These are phyloP conservation scores for Oreonectes daqikongensis DNA, from an alignment of 2,797 vertebrate genomes.

Conservation along the genomic window DNA sequence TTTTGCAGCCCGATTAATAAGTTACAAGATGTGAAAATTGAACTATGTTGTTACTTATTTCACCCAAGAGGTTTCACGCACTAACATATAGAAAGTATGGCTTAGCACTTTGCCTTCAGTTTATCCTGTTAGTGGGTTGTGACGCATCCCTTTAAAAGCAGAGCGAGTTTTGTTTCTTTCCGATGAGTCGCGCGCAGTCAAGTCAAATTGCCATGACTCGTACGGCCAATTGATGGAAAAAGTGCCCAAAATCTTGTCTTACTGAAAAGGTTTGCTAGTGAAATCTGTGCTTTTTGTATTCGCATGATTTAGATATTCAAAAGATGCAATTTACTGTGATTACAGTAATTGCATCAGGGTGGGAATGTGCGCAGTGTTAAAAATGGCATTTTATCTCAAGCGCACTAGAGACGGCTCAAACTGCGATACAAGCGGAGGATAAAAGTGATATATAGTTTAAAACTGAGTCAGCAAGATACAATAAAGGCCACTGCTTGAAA, in stretches of 20 bases:
- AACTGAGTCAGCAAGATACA: slow-evolving; percentile 35
- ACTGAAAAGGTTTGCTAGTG: slow-evolving; percentile 35
- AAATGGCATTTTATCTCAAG: slow-evolving; percentile 28
- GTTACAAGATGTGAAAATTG: not conserved
- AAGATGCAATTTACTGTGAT: slow-evolving; percentile 32
- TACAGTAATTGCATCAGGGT: slow-evolving; percentile 33
- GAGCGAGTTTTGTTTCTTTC: not conserved
- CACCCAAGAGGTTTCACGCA: not conserved
- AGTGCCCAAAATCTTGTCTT: slow-evolving; percentile 24
- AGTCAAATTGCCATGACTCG: slow-evolving; percentile 22
- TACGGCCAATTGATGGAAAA: slow-evolving; percentile 14
- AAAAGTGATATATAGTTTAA: slow-evolving; percentile 32
- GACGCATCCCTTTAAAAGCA: not conserved
- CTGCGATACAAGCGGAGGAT: slow-evolving; percentile 19
- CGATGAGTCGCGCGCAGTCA: slow-evolving; percentile 2
- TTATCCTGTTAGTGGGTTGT: not conserved
- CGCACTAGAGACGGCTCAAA: slow-evolving; percentile 8
- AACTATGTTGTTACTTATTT: too few relatives aligned
- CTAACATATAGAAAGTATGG: not conserved
- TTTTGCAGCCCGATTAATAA: not conserved
- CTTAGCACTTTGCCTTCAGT: not conserved
- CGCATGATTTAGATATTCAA: slow-evolving; percentile 29
- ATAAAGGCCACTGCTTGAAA: not conserved
- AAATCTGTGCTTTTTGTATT: slow-evolving; percentile 46
- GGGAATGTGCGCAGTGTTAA: slow-evolving; percentile 40